phyloP scores from a whole-genome alignment of 2,797 vertebrate species.

The Bovichtus diacanthus region DNA sequence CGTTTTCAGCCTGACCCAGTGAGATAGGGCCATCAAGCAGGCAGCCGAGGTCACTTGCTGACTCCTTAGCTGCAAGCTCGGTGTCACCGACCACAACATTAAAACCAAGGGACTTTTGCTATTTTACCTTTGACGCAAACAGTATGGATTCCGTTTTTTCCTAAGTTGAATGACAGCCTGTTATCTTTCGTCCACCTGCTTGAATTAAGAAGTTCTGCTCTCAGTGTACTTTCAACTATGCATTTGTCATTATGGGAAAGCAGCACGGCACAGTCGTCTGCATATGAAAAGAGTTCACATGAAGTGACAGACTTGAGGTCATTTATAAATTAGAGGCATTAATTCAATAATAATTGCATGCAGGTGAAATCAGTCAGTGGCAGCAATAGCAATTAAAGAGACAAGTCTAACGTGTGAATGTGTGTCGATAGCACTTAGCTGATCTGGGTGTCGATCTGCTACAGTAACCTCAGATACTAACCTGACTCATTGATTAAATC shows the following conservation, averaged over 20 bases:
- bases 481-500: conserved; percentile 14
- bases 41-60: not conserved
- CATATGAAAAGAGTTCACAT: no score
- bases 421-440: not conserved
- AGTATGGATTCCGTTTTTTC: no score
- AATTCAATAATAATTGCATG: conserved; percentile 37
- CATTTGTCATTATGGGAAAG: not conserved
- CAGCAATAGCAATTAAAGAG: conserved; percentile 16
- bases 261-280: no score
- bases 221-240: not conserved
- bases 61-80: not conserved
- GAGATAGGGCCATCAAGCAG: no score
- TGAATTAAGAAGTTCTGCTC: not conserved
- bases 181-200: not conserved
- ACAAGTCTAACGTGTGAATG: not conserved
- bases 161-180: no score
- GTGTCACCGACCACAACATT: not conserved
- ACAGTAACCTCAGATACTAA: conserved; percentile 3
- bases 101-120: no score
- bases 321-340: not conserved
- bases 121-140: no score
- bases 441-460: conserved; percentile 1
- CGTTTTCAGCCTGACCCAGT: no score
- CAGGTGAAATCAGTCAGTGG: conserved; percentile 19
- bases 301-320: no score